Evolutionary conservation across 2,113 vertebrate genomes (phyloP), one percentile per base, ranked within the genome.

Genomic region (Prinia subflava): DNA sequence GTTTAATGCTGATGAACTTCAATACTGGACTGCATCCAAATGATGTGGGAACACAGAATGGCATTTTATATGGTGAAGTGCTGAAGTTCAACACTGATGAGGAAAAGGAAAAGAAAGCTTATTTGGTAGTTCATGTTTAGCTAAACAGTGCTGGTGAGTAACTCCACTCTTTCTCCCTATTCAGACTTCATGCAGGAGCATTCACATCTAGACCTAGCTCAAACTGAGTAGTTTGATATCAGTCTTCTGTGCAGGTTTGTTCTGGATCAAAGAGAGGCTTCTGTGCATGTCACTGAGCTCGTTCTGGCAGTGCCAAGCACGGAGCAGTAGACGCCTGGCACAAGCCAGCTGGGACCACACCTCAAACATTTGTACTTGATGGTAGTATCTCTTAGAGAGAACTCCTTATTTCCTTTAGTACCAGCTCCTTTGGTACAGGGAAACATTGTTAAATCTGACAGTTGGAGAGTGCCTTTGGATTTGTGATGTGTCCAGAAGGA

Each of bases 221-320:
- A 0, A 46, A 21, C 41, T 44, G 37, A 64, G 44, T 68, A 44
- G 47, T 64, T 83, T 68, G 33, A 4, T 50, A 13, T 6, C 50
- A 1, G 8, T 24, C 19, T 83, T 49, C 31, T 69, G 7, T 65
- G 17, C 2, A 2, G 31, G 7, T 62, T 65, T 63, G 15, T 23
- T 73, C 56, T 86, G 53, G 22, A 30, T 69, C 37, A 37, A 12
- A 52, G 70, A 16, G 35, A 50, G 14, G 27, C 35, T 83, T 79
- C 19, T 60, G 37, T 50, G n/a, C 4, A 0, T 16, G 20, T 49
- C 37, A 57, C 33, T 7, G 39, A 18, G 22, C 6, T 8, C 2
- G 0, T 80, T 73, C 31, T 46, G 55, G 55, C 64, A 67, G 25
- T 11, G 22, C 46, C 0, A 0, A 65, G 47, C 76, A 22, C 0